Evolutionary conservation across 2,888 invertebrate species (phyloP).

Genomic region (Acleris cristana): DNA sequence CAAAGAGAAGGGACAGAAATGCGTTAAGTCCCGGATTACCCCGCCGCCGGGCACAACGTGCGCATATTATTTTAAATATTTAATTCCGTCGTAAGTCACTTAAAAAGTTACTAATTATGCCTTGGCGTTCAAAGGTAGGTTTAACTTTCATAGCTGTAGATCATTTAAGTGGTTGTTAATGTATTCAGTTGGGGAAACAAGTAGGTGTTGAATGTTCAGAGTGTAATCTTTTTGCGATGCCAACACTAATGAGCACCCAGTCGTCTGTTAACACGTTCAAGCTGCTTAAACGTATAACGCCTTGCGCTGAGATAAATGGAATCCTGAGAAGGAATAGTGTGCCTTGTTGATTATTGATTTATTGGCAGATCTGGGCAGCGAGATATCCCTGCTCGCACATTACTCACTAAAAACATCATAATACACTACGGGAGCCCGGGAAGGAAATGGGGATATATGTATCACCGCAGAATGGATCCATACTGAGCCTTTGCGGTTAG

Average conservation of each 20-base stretch:
- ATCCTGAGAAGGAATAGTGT: constrained; percentile 43
- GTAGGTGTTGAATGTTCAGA: constrained; percentile 21
- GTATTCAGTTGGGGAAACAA: constrained; percentile 26
- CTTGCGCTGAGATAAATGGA: constrained; percentile 23
- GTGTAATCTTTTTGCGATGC: constrained; percentile 31
- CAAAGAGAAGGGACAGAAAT: constrained; percentile 21
- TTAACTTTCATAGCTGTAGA: constrained; percentile 6
- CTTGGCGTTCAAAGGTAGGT: not conserved
- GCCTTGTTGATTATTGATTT: constrained; percentile 69
- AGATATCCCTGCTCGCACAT: constrained; percentile 66
- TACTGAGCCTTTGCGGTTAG: not conserved
- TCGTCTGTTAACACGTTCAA: constrained; percentile 32
- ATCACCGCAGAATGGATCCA: constrained; percentile 37
- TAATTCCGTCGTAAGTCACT: constrained; percentile 18
- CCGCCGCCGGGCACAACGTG: constrained; percentile 17
- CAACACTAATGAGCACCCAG: constrained; percentile 20
- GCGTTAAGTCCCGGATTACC: constrained; percentile 25
- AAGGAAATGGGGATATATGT: constrained; percentile 61
- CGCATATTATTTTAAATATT: constrained; percentile 26
- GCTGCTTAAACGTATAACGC: constrained; percentile 26
- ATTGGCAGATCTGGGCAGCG: constrained; percentile 68
- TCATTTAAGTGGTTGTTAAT: constrained; percentile 22
- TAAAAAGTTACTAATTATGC: constrained; percentile 10
- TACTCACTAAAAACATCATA: constrained; percentile 69
- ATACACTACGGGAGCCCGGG: constrained; percentile 54